These are phyloP conservation scores for Nyctalus aviator DNA, from an alignment of 2,797 vertebrate species.

Conservation along the genomic window DNA sequence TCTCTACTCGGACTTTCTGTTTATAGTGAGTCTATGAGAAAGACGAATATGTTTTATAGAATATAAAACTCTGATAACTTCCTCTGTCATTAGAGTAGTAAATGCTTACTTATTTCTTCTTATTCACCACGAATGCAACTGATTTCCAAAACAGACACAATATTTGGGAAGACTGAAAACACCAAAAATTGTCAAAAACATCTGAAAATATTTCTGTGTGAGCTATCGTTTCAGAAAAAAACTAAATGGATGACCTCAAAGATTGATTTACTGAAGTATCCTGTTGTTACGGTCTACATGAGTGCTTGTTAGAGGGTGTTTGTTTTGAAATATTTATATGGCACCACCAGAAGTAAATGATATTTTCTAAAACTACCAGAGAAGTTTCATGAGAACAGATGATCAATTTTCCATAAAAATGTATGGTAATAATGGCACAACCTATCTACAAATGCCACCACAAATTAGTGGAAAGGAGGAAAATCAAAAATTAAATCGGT, in stretches of 20 bases:
- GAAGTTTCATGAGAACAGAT: not conserved
- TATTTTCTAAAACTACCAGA: not conserved
- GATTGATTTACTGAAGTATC: not conserved
- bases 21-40: not conserved
- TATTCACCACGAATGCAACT: not conserved
- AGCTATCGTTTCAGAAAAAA: constrained; percentile 22
- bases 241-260: not conserved
- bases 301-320: not conserved
- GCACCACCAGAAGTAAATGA: not conserved
- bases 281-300: not conserved
- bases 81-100: not conserved
- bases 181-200: constrained; percentile 10
- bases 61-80: not conserved
- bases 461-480: not conserved
- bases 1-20: not conserved
- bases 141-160: not conserved
- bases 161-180: constrained; percentile 38
- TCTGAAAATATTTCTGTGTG: constrained; percentile 12
- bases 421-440: not conserved
- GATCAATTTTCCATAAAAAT: constrained; percentile 6
- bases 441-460: not conserved
- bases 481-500: not conserved
- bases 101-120: not conserved
- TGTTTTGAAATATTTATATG: constrained; percentile 46
- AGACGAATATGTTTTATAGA: not conserved